Evolutionary conservation across 37 sponge, comb jelly and placozoan genomes (phyloP).

Genomic region (Bolinopsis microptera): DNA sequence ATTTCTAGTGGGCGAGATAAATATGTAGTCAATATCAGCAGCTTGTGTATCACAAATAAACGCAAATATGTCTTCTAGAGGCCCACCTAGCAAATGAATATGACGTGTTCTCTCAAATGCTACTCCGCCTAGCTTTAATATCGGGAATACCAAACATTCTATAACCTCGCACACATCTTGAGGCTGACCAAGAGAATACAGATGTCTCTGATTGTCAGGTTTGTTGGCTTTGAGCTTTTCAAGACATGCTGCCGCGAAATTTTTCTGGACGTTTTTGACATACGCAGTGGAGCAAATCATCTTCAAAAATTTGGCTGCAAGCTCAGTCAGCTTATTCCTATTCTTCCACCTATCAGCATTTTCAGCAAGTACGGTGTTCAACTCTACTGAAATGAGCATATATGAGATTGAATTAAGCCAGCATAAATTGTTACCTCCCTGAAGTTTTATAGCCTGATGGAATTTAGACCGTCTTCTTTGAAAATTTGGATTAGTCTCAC

Average conservation of each 20-base stretch:
- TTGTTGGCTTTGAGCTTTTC: not conserved
- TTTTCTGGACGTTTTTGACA: not conserved
- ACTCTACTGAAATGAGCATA: not conserved
- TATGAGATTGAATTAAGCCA: not conserved
- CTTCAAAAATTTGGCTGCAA: not conserved
- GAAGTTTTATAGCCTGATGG: too few relatives aligned
- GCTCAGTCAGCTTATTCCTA: too few relatives aligned
- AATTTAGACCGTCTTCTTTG: too few relatives aligned
- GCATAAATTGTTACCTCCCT: not conserved
- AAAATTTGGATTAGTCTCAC: too few relatives aligned
- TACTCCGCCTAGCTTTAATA: not conserved
- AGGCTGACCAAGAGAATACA: not conserved
- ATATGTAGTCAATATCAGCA: not conserved
- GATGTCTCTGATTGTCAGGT: not conserved
- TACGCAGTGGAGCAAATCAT: not conserved
- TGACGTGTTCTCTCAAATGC: not conserved
- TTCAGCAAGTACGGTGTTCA: not conserved
- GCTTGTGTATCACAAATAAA: not conserved
- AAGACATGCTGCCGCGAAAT: not conserved
- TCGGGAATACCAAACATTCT: not conserved
- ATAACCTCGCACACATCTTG: not conserved
- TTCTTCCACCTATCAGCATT: too few relatives aligned
- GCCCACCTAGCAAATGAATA: not conserved
- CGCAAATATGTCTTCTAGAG: not conserved
- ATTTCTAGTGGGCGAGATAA: not conserved